phyloP scores from a whole-genome alignment of 2,113 vertebrate genomes.

The Peromyscus polionotus region DNA sequence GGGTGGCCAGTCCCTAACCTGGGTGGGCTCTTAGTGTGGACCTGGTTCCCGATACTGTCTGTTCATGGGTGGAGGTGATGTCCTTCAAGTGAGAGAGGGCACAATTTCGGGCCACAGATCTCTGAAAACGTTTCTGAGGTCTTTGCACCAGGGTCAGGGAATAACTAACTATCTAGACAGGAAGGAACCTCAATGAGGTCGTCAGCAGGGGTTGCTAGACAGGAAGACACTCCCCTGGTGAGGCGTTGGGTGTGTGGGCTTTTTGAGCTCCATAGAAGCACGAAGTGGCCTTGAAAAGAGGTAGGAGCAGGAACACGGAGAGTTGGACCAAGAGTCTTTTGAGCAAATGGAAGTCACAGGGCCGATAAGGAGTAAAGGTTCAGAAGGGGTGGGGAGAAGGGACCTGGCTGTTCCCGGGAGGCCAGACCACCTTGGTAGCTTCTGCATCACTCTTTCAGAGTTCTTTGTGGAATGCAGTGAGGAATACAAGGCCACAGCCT shows the following conservation, averaged over 20 bases:
- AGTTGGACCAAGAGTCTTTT: conserved; percentile 41
- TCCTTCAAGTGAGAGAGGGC: background rate
- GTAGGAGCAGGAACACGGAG: background rate
- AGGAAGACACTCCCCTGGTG: background rate
- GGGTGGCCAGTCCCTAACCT: background rate
- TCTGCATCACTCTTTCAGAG: background rate
- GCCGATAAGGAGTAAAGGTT: background rate
- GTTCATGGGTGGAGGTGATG: background rate
- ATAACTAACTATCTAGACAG: background rate
- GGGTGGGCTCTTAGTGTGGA: background rate
- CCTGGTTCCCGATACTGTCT: background rate
- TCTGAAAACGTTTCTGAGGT: conserved; percentile 32
- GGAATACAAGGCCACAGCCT: conserved; percentile 61
- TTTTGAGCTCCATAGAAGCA: background rate
- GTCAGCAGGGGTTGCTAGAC: background rate
- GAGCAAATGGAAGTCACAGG: background rate
- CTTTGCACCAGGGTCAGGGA: background rate
- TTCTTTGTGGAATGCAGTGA: conserved; percentile 47
- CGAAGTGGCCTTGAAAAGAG: conserved; percentile 27
- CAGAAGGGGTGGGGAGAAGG: background rate
- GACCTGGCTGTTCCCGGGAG: conserved; percentile 16
- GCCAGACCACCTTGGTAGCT: conserved; percentile 67
- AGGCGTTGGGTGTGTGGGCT: background rate
- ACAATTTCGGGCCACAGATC: background rate
- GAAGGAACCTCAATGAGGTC: background rate